Conservation (phyloP, 2,888 invertebrate genomes). For the Cacoxenus indagator region DNA sequence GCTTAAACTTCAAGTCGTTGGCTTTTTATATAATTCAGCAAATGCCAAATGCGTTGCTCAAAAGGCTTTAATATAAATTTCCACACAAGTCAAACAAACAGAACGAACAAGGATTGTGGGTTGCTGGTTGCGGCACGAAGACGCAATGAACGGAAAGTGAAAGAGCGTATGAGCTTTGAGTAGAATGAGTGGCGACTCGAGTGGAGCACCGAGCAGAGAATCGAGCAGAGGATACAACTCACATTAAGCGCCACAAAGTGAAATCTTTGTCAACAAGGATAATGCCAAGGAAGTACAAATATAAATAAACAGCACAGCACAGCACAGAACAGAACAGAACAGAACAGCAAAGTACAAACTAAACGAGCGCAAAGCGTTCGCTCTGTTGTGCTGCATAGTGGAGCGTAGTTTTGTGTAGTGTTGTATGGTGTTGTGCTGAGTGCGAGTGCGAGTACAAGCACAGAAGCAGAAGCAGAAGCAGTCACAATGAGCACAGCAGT, state of each 20-base stretch:
- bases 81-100: conserved; percentile 54
- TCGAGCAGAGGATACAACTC: conserved; percentile 56
- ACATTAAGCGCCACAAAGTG: conserved; percentile 67
- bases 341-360: conserved; percentile 58
- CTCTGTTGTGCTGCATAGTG: conserved; percentile 34
- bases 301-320: conserved; percentile 58
- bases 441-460: conserved; percentile 46
- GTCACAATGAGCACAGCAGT: conserved; percentile 16
- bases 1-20: conserved; percentile 11
- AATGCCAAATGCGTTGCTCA: conserved; percentile 22
- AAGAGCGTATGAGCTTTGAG: conserved; percentile 1
- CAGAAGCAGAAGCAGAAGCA: conserved; percentile 29
- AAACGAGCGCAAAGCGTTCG: conserved; percentile 33
- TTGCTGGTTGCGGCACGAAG: no score
- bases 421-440: no score
- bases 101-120: conserved; percentile 40
- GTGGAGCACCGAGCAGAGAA: conserved; percentile 37
- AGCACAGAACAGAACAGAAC: conserved; percentile 34
- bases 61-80: conserved; percentile 44
- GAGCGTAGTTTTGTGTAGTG: no score
- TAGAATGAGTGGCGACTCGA: neutral
- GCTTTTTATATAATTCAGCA: conserved; percentile 26
- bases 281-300: conserved; percentile 66
- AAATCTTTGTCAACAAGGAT: conserved; percentile 66
- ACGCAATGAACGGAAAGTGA: neutral